Conservation (phyloP, 1,140 invertebrate genomes). For the Adoxophyes honmai region DNA sequence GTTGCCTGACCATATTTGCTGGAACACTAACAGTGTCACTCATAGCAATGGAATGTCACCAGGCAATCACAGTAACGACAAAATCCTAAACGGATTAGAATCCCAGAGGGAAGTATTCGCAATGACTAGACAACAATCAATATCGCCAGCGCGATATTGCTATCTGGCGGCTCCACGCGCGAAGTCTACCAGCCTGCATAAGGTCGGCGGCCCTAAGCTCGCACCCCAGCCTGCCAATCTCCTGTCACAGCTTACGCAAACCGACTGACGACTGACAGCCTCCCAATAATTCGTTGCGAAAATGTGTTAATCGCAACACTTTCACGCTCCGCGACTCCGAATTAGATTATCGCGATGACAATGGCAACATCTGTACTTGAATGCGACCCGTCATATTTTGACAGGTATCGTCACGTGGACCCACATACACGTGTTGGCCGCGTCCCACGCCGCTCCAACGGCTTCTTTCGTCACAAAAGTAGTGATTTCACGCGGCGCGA, state of each 20-base stretch:
- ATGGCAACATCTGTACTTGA: slow-evolving; percentile 67
- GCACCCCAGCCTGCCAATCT: slow-evolving; percentile 63
- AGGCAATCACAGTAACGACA: too few species aligned
- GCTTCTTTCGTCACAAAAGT: slow-evolving; percentile 53
- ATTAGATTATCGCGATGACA: slow-evolving; percentile 71
- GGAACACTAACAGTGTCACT: too few species aligned
- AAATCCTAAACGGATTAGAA: too few species aligned
- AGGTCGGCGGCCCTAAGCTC: slow-evolving; percentile 24
- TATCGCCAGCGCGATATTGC: slow-evolving; percentile 21
- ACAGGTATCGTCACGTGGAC: slow-evolving; percentile 63
- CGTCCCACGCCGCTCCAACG: slow-evolving; percentile 37
- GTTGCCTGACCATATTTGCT: too few species aligned
- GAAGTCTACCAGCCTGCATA: slow-evolving; percentile 17
- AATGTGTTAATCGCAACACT: slow-evolving; percentile 73
- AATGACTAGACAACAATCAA: slow-evolving; percentile 9
- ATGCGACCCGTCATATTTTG: slow-evolving; percentile 70
- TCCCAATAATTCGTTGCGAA: slow-evolving; percentile 71
- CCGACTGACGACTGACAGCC: slow-evolving; percentile 66
- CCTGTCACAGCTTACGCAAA: slow-evolving; percentile 73
- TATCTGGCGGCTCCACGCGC: slow-evolving; percentile 38
- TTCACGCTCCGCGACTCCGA: slow-evolving; percentile 64
- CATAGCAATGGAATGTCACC: too few species aligned
- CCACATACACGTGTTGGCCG: slow-evolving; percentile 66
- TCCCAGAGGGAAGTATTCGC: background rate
- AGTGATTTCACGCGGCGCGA: slow-evolving; percentile 72